A percentile compares a stretch with the other conserved stretches of the same genome.
phyloP scores from a whole-genome alignment of 2,797 vertebrate genomes.

The Gymnodraco acuticeps region DNA sequence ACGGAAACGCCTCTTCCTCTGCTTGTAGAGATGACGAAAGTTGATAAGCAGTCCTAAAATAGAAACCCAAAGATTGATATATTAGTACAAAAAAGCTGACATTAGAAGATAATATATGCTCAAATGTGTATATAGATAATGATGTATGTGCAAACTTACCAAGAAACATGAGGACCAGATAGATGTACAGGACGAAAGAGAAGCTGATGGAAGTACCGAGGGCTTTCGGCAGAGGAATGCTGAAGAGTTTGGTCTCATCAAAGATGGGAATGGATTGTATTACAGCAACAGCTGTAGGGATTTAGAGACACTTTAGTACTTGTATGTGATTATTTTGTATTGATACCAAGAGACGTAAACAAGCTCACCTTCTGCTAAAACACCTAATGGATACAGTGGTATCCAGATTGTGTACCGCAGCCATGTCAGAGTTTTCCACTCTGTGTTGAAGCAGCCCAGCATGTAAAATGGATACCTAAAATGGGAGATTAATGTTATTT shows the following conservation, averaged over 20 bases:
- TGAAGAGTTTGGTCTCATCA: constrained; percentile 89
- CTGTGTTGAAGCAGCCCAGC: constrained; percentile 91
- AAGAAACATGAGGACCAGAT: constrained; percentile 90
- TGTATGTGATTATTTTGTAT: neutral
- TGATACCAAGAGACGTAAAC: neutral
- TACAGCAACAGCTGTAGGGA: constrained; percentile 87
- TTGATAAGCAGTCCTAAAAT: constrained; percentile 89
- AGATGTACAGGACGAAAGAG: constrained; percentile 89
- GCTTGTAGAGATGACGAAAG: constrained; percentile 94
- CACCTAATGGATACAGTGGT: constrained; percentile 93
- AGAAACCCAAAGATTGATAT: neutral
- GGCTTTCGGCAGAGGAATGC: constrained; percentile 89
- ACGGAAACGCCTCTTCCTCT: constrained; percentile 89
- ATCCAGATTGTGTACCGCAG: constrained; percentile 95
- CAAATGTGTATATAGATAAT: neutral
- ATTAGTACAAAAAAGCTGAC: constrained; percentile 1
- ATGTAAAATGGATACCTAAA: constrained; percentile 97
- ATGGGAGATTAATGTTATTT: constrained; percentile 9
- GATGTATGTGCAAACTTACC: constrained; percentile 83
- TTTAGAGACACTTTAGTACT: neutral
- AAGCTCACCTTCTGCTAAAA: constrained; percentile 91
- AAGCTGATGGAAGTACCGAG: constrained; percentile 90
- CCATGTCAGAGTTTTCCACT: constrained; percentile 97
- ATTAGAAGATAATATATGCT: constrained; percentile 10
- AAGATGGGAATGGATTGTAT: constrained; percentile 94